Conservation (phyloP, 2,113 vertebrate genomes). For the Ophiodon elongatus region DNA sequence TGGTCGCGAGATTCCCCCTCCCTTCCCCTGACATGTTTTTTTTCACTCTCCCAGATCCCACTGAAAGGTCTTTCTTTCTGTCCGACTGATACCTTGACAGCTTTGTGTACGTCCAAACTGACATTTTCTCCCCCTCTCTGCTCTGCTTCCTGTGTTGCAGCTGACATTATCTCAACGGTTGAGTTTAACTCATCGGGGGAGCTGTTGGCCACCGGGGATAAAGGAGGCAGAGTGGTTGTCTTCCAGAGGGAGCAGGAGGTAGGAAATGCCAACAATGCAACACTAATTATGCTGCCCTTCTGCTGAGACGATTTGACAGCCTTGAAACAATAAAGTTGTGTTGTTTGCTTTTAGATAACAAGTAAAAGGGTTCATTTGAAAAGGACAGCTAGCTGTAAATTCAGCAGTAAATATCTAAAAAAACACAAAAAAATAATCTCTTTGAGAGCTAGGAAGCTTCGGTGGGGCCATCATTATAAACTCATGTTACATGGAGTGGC, state of each 20-base stretch:
- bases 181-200: slow-evolving; percentile 99
- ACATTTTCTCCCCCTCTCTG: slow-evolving; percentile 63
- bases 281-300: slow-evolving; percentile 53
- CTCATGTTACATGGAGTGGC: neutral
- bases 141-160: slow-evolving; percentile 87
- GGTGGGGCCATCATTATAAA: neutral
- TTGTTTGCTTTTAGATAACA: slow-evolving; percentile 42
- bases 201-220: slow-evolving; percentile 98
- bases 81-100: slow-evolving; percentile 51
- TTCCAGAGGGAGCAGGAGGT: slow-evolving; percentile 99
- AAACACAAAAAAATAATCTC: neutral
- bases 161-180: slow-evolving; percentile 99
- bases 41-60: slow-evolving; percentile 18
- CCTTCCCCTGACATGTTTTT: slow-evolving; percentile 29
- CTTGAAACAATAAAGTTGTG: slow-evolving; percentile 7
- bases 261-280: slow-evolving; percentile 67
- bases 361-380: neutral
- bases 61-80: slow-evolving; percentile 34
- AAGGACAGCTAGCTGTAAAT: slow-evolving; percentile 6
- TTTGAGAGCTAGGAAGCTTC: neutral
- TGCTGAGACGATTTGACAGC: slow-evolving; percentile 36
- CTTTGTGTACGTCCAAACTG: slow-evolving; percentile 55
- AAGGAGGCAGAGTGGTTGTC: slow-evolving; percentile 98
- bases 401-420: slow-evolving; percentile 4
- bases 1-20: slow-evolving; percentile 26